phyloP scores from a whole-genome alignment of 2,797 vertebrate genomes.

The Vespertilio murinus region DNA sequence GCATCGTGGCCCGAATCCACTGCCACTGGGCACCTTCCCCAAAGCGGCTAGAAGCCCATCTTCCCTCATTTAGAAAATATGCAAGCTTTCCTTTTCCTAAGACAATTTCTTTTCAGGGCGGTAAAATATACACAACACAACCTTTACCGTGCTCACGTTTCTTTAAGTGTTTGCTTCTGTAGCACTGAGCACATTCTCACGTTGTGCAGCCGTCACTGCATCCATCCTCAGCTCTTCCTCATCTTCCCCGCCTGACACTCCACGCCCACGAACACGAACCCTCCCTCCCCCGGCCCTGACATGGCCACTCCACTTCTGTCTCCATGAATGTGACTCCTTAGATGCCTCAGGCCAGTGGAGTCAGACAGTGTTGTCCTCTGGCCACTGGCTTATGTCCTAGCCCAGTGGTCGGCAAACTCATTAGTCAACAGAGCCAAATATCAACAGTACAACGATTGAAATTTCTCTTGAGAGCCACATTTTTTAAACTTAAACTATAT shows the following conservation, averaged over 20 bases:
- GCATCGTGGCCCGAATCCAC: background rate
- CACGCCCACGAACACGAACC: accelerated
- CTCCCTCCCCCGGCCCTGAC: background rate
- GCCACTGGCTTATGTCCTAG: background rate
- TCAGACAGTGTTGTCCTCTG: background rate
- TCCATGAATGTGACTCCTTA: background rate
- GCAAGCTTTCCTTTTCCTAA: background rate
- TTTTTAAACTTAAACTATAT: too few relatives aligned
- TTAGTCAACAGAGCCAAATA: too few relatives aligned
- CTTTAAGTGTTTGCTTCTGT: too few relatives aligned
- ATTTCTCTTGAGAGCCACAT: too few relatives aligned
- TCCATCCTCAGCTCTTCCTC: background rate
- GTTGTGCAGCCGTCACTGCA: accelerated
- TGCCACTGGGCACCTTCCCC: background rate
- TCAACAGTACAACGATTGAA: too few relatives aligned
- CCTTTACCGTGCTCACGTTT: background rate
- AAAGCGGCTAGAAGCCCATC: background rate
- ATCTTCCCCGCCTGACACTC: background rate
- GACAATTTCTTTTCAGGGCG: background rate
- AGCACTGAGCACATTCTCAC: accelerated
- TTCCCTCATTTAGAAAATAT: background rate
- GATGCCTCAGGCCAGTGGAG: background rate
- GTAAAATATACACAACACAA: background rate
- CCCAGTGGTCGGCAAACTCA: too few relatives aligned
- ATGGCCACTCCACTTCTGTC: accelerated